Conservation (phyloP, 2,888 invertebrate species). For the Limnephilus marmoratus region DNA sequence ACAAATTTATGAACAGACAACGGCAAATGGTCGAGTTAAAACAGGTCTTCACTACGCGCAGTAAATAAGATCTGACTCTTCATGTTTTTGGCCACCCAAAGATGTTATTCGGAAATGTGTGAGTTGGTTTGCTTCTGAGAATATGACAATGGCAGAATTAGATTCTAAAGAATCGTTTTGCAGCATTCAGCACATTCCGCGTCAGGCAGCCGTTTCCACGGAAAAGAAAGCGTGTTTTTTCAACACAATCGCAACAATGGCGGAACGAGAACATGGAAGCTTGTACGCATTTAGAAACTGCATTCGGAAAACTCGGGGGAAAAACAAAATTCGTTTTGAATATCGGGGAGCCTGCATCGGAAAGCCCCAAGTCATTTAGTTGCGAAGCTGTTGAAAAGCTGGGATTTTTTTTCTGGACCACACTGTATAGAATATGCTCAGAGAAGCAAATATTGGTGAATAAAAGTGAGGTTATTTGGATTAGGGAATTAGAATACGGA, state of each 20-base stretch:
- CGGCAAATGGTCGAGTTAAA: too few relatives aligned
- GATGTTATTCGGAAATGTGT: not conserved
- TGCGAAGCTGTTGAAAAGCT: not conserved
- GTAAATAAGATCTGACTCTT: not conserved
- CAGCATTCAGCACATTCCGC: constrained; percentile 15
- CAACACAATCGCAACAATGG: constrained; percentile 55
- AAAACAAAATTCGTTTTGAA: constrained; percentile 27
- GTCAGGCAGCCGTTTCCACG: constrained; percentile 17
- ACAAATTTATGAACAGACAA: too few relatives aligned
- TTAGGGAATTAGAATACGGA: too few relatives aligned
- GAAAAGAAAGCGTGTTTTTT: constrained; percentile 60
- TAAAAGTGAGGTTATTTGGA: not conserved
- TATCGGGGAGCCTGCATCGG: not conserved
- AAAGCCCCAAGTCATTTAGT: not conserved
- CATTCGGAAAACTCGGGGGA: constrained; percentile 44
- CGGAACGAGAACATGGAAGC: constrained; percentile 54
- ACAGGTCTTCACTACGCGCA: too few relatives aligned
- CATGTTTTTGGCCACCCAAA: not conserved
- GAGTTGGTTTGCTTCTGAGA: not conserved
- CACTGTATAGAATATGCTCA: not conserved
- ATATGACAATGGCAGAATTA: not conserved
- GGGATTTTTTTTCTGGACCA: not conserved
- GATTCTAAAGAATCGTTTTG: not conserved
- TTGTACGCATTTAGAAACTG: constrained; percentile 57
- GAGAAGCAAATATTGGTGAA: not conserved